Base-by-base conservation (phyloP, 2,888 invertebrate genomes). In the Epistrophe grossulariae region DNA sequence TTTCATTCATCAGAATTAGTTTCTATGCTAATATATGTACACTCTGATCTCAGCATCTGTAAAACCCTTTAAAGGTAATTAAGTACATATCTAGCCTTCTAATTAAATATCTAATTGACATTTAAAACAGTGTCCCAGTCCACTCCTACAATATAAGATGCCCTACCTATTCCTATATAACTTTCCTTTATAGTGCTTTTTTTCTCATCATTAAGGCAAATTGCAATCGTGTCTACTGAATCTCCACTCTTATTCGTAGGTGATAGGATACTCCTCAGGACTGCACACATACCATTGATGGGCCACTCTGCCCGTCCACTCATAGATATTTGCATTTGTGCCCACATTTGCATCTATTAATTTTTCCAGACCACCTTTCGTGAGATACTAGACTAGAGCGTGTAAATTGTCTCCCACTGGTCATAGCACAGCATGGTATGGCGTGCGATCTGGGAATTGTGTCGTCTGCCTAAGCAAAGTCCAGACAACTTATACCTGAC, bases 101-200 rank as follows among this genome's bases (percentile, higher is more conserved):
- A 84, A 80, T 84, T 84, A 84, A 84, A 73, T 15, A 19, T 77
- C 72, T 81, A 84, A 68, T 80, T 60, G 68, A 38, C 66, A 40
- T 35, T 38, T 31, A 60, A 66, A 73, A 66, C 31, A 52, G 17
- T 68, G 35, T 35, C 31, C n/a, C n/a, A n/a, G 73, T 48, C 74
- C 72, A 73, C 68, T 72, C 76, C n/a, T 59, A 40, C 40, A n/a
- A 70, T 24, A 70, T 24, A 19, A 24, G 45, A 3, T 50, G 4
- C 24, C 55, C 48, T 31, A 17, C 19, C 38, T 40, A n/a, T 40
- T 70, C 17, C n/a, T 3, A 28, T 3, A 28, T 52, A 5, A 15
- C 48, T 28, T 38, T 35, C 13, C n/a, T 48, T 4, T 9, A 48
- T 24, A 24, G 1, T 1, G 0, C 17, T 31, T 43, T 72, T 57